These are phyloP conservation scores for Sylvietta virens DNA, from an alignment of 2,113 vertebrate species.

Conservation along the genomic window DNA sequence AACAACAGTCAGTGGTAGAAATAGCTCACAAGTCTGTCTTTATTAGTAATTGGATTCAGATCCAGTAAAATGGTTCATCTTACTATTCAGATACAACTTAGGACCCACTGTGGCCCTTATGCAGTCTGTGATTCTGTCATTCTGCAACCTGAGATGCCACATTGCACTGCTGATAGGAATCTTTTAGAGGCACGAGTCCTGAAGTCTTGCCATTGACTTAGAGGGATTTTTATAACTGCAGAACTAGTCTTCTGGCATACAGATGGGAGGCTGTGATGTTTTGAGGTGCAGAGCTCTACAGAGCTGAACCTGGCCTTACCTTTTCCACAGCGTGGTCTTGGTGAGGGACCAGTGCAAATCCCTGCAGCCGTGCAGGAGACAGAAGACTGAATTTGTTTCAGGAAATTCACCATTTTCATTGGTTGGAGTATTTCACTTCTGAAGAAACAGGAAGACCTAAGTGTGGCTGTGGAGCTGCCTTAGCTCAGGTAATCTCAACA, in stretches of 20 bases:
- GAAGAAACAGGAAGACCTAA: not conserved
- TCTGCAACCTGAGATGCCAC: not conserved
- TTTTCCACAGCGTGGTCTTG: not conserved
- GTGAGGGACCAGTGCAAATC: not conserved
- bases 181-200: not conserved
- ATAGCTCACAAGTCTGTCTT: not conserved
- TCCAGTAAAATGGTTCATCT: not conserved
- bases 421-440: not conserved
- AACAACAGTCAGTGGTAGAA: not conserved
- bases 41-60: not conserved
- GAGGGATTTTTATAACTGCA: not conserved
- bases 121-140: not conserved
- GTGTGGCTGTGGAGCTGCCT: not conserved
- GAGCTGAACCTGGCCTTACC: not conserved
- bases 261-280: not conserved
- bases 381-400: fast-evolving
- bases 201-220: not conserved
- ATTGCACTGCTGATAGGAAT: not conserved
- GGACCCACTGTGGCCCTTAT: not conserved
- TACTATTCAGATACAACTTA: not conserved
- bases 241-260: not conserved
- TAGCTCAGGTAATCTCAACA: not conserved
- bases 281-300: not conserved
- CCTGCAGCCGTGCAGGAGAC: not conserved
- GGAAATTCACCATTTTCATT: not conserved